Percentiles rank a stretch among this genome's conserved stretches.
Conservation (phyloP, 1,140 invertebrate genomes). For the Listronotus bonariensis region DNA sequence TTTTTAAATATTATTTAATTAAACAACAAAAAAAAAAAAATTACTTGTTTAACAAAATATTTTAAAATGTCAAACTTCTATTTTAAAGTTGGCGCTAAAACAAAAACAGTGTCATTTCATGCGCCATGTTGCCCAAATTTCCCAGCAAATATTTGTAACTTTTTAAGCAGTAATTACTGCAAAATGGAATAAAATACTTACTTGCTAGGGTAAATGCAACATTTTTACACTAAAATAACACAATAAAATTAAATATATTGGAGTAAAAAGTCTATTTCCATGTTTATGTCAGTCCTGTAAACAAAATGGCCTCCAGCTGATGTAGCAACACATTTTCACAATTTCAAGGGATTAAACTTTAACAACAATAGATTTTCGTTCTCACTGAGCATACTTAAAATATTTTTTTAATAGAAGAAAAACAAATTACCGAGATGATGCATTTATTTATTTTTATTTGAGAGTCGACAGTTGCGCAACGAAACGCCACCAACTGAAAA, state of each 20-base stretch:
- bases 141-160: slow-evolving; percentile 16
- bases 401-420: background rate
- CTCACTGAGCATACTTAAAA: slow-evolving; percentile 1
- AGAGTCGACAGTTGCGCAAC: slow-evolving; percentile 37
- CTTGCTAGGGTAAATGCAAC: slow-evolving; percentile 28
- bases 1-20: no score
- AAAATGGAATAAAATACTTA: slow-evolving; percentile 22
- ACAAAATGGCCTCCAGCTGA: slow-evolving; percentile 54
- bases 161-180: background rate
- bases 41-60: no score
- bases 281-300: slow-evolving; percentile 49
- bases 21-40: no score
- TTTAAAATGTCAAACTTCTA: background rate
- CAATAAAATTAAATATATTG: slow-evolving; percentile 32
- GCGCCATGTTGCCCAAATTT: slow-evolving; percentile 38
- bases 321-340: slow-evolving; percentile 43
- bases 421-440: slow-evolving; percentile 5
- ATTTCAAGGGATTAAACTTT: slow-evolving; percentile 4
- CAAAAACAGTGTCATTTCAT: slow-evolving; percentile 34
- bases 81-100: slow-evolving; percentile 48
- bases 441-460: slow-evolving; percentile 23
- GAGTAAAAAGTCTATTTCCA: slow-evolving; percentile 48
- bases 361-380: background rate
- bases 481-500: slow-evolving; percentile 34
- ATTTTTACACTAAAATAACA: slow-evolving; percentile 35